Evolutionary conservation across 2,113 vertebrate genomes (phyloP).

Genomic region (Protobothrops mucrosquamatus): DNA sequence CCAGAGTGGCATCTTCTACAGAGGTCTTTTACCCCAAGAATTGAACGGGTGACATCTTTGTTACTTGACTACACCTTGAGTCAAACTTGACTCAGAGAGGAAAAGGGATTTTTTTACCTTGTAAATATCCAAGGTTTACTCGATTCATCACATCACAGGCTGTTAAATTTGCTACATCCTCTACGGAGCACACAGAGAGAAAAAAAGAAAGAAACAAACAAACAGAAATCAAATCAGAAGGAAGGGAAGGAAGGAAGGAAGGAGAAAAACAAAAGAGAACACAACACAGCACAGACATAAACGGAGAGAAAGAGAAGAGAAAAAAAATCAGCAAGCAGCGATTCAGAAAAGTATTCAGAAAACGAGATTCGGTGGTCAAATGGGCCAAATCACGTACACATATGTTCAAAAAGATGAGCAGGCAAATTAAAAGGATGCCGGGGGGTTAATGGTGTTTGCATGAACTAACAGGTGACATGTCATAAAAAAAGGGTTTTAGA

Average conservation of each 20-base stretch:
- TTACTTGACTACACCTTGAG: constrained; percentile 53
- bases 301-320: constrained; percentile 72
- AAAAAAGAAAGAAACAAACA: constrained; percentile 34
- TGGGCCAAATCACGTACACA: constrained; percentile 27
- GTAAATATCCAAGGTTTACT: constrained; percentile 99
- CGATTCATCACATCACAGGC: constrained; percentile 99
- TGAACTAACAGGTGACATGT: background rate
- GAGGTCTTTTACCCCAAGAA: constrained; percentile 40
- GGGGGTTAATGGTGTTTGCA: constrained; percentile 15
- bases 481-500: background rate
- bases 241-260: constrained; percentile 61
- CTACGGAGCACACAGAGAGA: constrained; percentile 81
- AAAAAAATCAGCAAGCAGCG: constrained; percentile 75
- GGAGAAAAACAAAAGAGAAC: constrained; percentile 52
- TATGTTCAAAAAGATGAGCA: background rate
- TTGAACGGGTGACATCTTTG: constrained; percentile 52
- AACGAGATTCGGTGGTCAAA: constrained; percentile 43
- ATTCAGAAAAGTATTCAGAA: constrained; percentile 57
- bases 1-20: background rate
- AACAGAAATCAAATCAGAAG: constrained; percentile 74
- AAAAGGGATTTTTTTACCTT: constrained; percentile 84
- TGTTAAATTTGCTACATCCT: constrained; percentile 99
- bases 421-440: constrained; percentile 35
- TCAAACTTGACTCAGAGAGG: constrained; percentile 61
- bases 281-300: constrained; percentile 67